Conservation (phyloP, 2,113 vertebrate species). For the Daboia siamensis region DNA sequence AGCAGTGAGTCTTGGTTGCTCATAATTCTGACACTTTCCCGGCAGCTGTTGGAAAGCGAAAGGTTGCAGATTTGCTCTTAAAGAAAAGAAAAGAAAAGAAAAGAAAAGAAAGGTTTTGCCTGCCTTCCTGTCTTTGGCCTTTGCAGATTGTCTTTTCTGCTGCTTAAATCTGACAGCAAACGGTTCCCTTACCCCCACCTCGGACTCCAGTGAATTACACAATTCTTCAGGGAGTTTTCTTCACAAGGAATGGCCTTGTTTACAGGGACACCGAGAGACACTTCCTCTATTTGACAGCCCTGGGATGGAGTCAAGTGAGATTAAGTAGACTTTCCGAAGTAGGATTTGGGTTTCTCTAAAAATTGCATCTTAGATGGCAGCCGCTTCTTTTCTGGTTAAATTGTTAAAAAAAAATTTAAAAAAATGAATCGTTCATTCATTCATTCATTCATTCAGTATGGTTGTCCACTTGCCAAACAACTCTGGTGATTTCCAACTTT, state of each 20-base stretch:
- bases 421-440: not conserved
- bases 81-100: conserved; percentile 9
- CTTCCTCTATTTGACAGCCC: conserved; percentile 42
- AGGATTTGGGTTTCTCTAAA: not conserved
- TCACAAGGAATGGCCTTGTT: conserved; percentile 49
- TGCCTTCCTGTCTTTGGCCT: conserved; percentile 24
- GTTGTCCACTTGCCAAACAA: not conserved
- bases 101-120: not conserved
- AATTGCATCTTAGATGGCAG: not conserved
- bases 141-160: conserved; percentile 36
- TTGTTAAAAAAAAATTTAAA: not conserved
- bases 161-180: conserved; percentile 37
- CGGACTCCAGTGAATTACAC: conserved; percentile 34
- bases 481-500: not conserved
- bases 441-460: not conserved
- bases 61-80: conserved; percentile 35
- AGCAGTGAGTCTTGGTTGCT: conserved; percentile 17
- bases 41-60: not conserved
- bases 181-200: not conserved
- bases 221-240: conserved; percentile 21
- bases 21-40: not conserved
- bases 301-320: conserved; percentile 21
- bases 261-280: conserved; percentile 44
- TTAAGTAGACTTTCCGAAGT: conserved; percentile 38
- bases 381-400: not conserved